A percentile compares a stretch with the other conserved stretches of the same genome.
Conservation (phyloP, 92 coral and sea anemone species). For the Desmophyllum pertusum region DNA sequence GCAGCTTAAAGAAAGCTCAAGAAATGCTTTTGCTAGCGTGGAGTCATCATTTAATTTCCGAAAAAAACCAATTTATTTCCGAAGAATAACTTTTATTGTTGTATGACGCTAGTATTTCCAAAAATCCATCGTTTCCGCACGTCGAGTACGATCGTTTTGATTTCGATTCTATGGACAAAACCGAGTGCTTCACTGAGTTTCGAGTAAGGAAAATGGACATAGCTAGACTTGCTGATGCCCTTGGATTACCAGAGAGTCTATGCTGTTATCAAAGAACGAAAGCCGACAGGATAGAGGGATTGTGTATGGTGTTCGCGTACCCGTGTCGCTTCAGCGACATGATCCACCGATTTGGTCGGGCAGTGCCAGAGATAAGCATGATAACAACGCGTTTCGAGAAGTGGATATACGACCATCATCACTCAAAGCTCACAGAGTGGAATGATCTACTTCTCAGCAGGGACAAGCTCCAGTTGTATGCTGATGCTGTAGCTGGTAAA, state of each 20-base stretch:
- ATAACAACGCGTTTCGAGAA: slow-evolving; percentile 30
- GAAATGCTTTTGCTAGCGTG: slow-evolving; percentile 26
- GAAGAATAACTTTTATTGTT: slow-evolving; percentile 26
- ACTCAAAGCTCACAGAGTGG: slow-evolving; percentile 34
- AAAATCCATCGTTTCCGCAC: slow-evolving; percentile 29
- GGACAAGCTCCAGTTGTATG: slow-evolving; percentile 36
- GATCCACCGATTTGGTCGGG: slow-evolving; percentile 19
- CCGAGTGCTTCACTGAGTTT: slow-evolving; percentile 27
- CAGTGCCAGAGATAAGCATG: slow-evolving; percentile 48
- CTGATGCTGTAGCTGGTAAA: slow-evolving; percentile 49
- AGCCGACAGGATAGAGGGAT: slow-evolving; percentile 41
- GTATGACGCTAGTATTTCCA: slow-evolving; percentile 7
- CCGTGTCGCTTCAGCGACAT: slow-evolving; percentile 44
- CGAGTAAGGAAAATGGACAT: slow-evolving; percentile 32
- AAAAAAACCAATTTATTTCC: slow-evolving; percentile 29
- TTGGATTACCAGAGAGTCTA: slow-evolving; percentile 43
- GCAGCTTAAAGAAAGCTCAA: slow-evolving; percentile 19
- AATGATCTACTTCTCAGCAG: slow-evolving; percentile 43
- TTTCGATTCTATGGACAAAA: slow-evolving; percentile 34
- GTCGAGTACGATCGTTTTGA: slow-evolving; percentile 39
- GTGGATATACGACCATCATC: slow-evolving; percentile 30
- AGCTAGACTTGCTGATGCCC: slow-evolving; percentile 36
- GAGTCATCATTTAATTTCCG: slow-evolving; percentile 24
- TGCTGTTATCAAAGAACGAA: slow-evolving; percentile 35
- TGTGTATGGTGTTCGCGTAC: slow-evolving; percentile 40